phyloP scores from a whole-genome alignment of 2,888 invertebrate species.

The Pachliopta kotzebuea region DNA sequence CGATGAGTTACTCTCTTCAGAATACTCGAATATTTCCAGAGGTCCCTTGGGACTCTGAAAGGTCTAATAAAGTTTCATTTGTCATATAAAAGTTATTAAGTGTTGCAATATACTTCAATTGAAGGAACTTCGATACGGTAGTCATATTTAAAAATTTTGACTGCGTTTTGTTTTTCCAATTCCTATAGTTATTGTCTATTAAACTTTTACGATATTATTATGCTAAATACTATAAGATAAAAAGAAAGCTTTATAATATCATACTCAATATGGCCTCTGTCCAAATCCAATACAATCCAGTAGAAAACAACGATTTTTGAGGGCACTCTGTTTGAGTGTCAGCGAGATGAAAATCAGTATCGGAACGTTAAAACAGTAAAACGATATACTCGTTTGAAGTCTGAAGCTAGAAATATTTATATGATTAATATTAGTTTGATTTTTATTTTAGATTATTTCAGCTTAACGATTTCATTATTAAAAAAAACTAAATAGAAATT shows the following conservation, averaged over 20 bases:
- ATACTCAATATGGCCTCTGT: background rate
- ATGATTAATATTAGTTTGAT: too few relatives aligned
- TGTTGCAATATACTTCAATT: constrained; percentile 12
- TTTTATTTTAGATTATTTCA: too few relatives aligned
- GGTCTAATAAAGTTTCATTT: constrained; percentile 25
- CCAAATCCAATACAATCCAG: background rate
- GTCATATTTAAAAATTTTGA: background rate
- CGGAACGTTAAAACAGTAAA: background rate
- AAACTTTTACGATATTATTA: background rate
- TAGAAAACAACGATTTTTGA: background rate
- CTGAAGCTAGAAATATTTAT: background rate
- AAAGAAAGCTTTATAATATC: background rate
- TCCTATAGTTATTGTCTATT: background rate
- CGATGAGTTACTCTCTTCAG: constrained; percentile 24
- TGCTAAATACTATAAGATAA: background rate
- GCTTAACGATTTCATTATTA: too few relatives aligned
- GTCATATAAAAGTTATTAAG: constrained; percentile 15
- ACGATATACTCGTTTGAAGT: background rate
- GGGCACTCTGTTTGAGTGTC: background rate
- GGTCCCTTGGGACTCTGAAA: constrained; percentile 14
- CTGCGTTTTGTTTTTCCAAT: background rate
- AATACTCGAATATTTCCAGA: constrained; percentile 17
- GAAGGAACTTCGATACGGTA: background rate
- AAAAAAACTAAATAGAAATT: too few relatives aligned
- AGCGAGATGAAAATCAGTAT: background rate